Percentiles rank a stretch among this genome's conserved stretches.
phyloP scores from a whole-genome alignment of 2,888 invertebrate genomes.

The Caenorhabditis uteleia region DNA sequence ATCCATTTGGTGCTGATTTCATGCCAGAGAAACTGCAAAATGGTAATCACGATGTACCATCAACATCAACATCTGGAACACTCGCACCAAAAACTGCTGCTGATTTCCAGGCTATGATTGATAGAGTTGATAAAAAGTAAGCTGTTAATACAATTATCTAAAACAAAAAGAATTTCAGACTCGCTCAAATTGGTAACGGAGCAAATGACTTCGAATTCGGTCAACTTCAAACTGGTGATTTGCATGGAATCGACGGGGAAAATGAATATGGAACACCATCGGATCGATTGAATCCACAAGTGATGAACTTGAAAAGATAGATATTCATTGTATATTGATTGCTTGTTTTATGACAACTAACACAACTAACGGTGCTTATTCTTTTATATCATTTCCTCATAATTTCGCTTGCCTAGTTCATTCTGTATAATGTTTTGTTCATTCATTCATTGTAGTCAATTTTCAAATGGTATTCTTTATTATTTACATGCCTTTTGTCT shows the following conservation, averaged over 20 bases:
- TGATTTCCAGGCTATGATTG: constrained; percentile 56
- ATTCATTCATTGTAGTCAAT: too few relatives aligned
- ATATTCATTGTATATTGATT: neutral
- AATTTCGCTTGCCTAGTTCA: neutral
- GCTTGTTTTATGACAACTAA: too few relatives aligned
- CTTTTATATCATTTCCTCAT: neutral
- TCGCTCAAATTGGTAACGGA: neutral
- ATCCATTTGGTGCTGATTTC: constrained; percentile 51
- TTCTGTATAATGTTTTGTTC: neutral
- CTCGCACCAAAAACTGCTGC: constrained; percentile 40
- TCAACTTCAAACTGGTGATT: constrained; percentile 39
- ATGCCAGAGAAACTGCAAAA: constrained; percentile 19
- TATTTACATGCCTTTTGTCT: too few relatives aligned
- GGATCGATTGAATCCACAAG: constrained; percentile 40
- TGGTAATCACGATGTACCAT: neutral
- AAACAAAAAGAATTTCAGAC: neutral
- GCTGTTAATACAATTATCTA: constrained; percentile 6
- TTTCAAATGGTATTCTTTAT: too few relatives aligned
- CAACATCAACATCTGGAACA: constrained; percentile 1
- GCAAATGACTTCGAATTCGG: constrained; percentile 37
- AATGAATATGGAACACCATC: constrained; percentile 45
- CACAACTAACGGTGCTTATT: too few relatives aligned
- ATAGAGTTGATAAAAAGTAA: constrained; percentile 47
- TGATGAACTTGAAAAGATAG: constrained; percentile 38
- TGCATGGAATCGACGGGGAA: constrained; percentile 40